Conservation (phyloP, 1,140 invertebrate genomes). For the Drosophila pruinosa region DNA sequence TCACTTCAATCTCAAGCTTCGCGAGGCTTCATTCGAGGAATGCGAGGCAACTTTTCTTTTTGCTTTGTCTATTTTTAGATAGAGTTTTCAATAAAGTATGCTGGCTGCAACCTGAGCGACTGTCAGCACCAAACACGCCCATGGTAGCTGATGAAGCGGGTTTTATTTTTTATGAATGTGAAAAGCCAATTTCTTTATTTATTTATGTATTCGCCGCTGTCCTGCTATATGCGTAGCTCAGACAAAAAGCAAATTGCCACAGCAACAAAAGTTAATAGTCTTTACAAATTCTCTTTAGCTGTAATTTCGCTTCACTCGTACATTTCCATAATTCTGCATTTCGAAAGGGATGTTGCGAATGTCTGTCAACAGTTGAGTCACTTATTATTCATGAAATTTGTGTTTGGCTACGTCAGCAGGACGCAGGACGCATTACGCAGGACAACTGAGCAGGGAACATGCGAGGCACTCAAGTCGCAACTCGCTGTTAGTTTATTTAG, state of each 20-base stretch:
- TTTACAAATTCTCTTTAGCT: neutral
- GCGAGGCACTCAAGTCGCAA: conserved; percentile 3
- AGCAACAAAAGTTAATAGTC: conserved; percentile 10
- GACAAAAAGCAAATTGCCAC: neutral
- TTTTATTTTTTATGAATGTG: neutral
- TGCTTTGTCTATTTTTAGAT: neutral
- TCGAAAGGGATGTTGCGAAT: conserved; percentile 5
- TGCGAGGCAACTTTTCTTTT: neutral
- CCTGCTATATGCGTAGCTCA: too few species aligned
- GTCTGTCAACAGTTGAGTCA: conserved; percentile 21
- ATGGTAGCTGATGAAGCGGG: conserved; percentile 14
- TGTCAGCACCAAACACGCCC: conserved; percentile 17
- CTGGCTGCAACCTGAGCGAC: conserved; percentile 11
- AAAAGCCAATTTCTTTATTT: neutral
- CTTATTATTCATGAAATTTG: conserved; percentile 54
- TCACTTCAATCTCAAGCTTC: neutral
- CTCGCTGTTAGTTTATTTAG: conserved; percentile 49
- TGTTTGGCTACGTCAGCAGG: conserved; percentile 43
- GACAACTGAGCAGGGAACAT: neutral
- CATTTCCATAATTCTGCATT: conserved; percentile 13
- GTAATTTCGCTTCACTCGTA: neutral
- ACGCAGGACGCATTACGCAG: neutral
- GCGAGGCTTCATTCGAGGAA: neutral
- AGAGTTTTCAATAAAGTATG: neutral
- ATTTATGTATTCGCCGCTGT: conserved; percentile 1